phyloP scores from a whole-genome alignment of 1,140 invertebrate genomes.

The Cydia amplana region DNA sequence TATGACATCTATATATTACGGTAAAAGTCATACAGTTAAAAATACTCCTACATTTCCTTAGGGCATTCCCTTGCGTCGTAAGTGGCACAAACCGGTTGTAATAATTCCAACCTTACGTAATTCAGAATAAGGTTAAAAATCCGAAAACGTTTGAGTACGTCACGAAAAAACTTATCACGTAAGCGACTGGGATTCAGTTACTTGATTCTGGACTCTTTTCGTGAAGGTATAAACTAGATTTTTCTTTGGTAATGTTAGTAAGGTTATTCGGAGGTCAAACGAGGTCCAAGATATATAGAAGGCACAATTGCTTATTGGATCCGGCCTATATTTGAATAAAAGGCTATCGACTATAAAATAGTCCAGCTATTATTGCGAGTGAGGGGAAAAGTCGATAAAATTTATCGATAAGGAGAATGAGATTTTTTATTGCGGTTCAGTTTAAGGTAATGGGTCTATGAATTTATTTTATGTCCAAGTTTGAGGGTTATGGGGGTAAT shows the following conservation, averaged over 20 bases:
- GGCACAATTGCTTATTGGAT: slow-evolving; percentile 18
- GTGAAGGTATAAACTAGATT: background rate
- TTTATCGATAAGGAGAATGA: slow-evolving; percentile 21
- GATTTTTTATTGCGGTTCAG: slow-evolving; percentile 21
- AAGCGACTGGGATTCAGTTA: background rate
- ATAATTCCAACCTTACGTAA: background rate
- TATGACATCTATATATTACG: slow-evolving; percentile 1
- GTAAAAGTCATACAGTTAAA: slow-evolving; percentile 6
- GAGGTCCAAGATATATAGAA: slow-evolving; percentile 10
- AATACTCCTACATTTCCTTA: slow-evolving; percentile 4
- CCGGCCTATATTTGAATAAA: slow-evolving; percentile 12
- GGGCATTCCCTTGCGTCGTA: background rate
- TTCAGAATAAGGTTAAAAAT: background rate
- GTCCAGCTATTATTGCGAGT: slow-evolving; percentile 13
- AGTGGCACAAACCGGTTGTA: background rate
- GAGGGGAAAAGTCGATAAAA: slow-evolving; percentile 16
- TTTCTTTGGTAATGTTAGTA: slow-evolving; percentile 1
- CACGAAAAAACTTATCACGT: background rate
- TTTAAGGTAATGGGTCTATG: slow-evolving; percentile 20
- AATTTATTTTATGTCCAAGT: slow-evolving; percentile 12
- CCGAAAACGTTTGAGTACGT: background rate
- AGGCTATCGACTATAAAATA: slow-evolving; percentile 21
- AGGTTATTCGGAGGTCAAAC: background rate
- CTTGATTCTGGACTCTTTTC: background rate
- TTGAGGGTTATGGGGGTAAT: slow-evolving; percentile 1